Evolutionary conservation across 2,888 invertebrate species (phyloP), one percentile per base, ranked within the genome.

Genomic region (Adelphocoris suturalis): DNA sequence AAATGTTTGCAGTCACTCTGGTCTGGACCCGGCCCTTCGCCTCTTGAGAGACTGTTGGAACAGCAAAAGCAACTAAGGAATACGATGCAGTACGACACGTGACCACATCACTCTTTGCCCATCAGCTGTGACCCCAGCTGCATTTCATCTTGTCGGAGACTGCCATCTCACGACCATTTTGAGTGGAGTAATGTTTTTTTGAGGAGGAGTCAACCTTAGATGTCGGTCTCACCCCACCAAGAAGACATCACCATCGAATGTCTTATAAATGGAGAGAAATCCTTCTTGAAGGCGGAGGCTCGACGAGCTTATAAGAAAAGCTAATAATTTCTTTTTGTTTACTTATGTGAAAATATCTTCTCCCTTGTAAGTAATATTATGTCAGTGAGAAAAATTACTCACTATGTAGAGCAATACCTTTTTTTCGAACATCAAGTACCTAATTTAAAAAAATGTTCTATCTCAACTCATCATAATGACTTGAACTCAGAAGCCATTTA

Each of bases 21-120:
- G 96, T 96, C 96, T 14, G 96, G 96, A 0, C 96, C 96, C 7
- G 96, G 96, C 3, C 96, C 96, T 0, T 97, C 97, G 55, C 97
- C 97, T 0, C 94, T 97, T 90, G 97, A 97, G 93, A 95, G 97
- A 68, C 95, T 97, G 27, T 93, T 97, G 91, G 97, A 97, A 93
- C 97, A 97, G 92, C 97, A 97, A 94, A 96, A 96, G 92, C 96
- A 96, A 92, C 94, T 95, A 90, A 85, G 91, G 47, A 90, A 86
- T 61, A 82, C 89, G 55, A 68, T 88, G 88, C 89, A 90, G 37
- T 90, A 84, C 75, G 90, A 91, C 86, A 91, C 91, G 86, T 91
- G 91, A 91, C 82, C 89, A 37, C 82, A 19, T 23, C 48, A 19
- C 23, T 11, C 27, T 68, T 23, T n/a, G 12, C 19, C 68, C 68